Evolutionary conservation across 2,797 vertebrate genomes (phyloP), one percentile per base, ranked within the genome.

Genomic region (Sebastes melanostomus): DNA sequence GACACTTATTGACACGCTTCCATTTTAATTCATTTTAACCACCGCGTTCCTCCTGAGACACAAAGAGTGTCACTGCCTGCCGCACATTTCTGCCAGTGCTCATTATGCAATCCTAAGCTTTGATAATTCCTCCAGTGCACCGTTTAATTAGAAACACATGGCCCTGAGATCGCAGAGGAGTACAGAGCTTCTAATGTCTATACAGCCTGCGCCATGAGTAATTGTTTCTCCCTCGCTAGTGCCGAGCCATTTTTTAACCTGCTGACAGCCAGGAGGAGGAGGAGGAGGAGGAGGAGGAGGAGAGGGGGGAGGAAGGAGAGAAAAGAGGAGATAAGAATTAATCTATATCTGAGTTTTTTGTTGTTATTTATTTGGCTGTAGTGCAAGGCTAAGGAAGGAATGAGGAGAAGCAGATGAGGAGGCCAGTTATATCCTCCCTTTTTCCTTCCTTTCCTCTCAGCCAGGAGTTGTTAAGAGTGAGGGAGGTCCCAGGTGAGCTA

Each of bases 141-240:
- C 84, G 81, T 94, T 94, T 95, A 95, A 95, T 95, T 94, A 92
- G 93, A 92, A 95, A 92, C 94, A 95, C 93, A 94, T 95, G 95
- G 89, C 84, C 87, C 63, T 34, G 83, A 82, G 91, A 91, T 92
- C 84, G 89, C 90, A 86, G 83, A 85, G 83, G 86, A 90, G 90
- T 68, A 86, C 90, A 81, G 85, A 77, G 88, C 91, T 83, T 90
- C 91, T 88, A 88, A 89, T 86, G 89, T 92, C 93, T 86, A 84
- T 81, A 84, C 92, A 91, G 93, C 88, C 91, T 84, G 91, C 72
- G 71, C 86, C 88, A 88, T 94, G 94, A 96, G 91, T 94, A 95
- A 96, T 95, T 93, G 93, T 93, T 94, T 93, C 91, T 92, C 90
- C 90, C 80, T 90, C 65, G 78, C 88, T 91, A 80, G 88, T 82